Evolutionary conservation across 2,113 vertebrate genomes (phyloP).

Genomic region (Dunckerocampus dactyliophorus): DNA sequence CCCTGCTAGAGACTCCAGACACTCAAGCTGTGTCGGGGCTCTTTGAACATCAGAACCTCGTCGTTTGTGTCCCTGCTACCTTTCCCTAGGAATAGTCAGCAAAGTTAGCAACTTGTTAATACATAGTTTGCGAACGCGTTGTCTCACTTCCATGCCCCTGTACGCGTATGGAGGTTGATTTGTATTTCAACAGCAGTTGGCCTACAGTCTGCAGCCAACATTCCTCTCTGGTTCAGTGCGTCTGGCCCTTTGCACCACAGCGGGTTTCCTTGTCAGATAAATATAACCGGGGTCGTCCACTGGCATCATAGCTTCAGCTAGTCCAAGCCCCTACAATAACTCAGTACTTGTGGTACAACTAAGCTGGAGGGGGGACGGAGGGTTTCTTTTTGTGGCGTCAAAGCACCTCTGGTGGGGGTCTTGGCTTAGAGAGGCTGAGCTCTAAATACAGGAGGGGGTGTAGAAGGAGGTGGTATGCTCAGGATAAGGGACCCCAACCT

Average conservation of each 20-base stretch:
- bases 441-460: constrained; percentile 40
- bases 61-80: constrained; percentile 45
- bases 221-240: constrained; percentile 53
- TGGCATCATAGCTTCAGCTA: constrained; percentile 49
- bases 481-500: constrained; percentile 55
- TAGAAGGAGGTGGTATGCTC: constrained; percentile 15
- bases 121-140: constrained; percentile 18
- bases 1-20: constrained; percentile 58
- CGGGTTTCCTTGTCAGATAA: constrained; percentile 74
- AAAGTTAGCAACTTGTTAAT: constrained; percentile 28
- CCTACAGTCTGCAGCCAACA: constrained; percentile 31
- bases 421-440: constrained; percentile 58
- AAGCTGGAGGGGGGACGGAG: constrained; percentile 42
- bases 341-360: constrained; percentile 60
- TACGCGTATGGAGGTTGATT: constrained; percentile 28
- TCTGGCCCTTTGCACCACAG: constrained; percentile 54
- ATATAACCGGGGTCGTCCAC: constrained; percentile 72
- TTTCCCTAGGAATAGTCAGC: constrained; percentile 21
- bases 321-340: constrained; percentile 62
- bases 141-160: not conserved
- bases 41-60: constrained; percentile 67
- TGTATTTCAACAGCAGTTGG: constrained; percentile 37
- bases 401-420: constrained; percentile 63
- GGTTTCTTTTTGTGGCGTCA: constrained; percentile 58
- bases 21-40: constrained; percentile 71